A percentile compares a stretch with the other conserved stretches of the same genome.
phyloP scores from a whole-genome alignment of 2,888 invertebrate species.

The Agrotis clavis region DNA sequence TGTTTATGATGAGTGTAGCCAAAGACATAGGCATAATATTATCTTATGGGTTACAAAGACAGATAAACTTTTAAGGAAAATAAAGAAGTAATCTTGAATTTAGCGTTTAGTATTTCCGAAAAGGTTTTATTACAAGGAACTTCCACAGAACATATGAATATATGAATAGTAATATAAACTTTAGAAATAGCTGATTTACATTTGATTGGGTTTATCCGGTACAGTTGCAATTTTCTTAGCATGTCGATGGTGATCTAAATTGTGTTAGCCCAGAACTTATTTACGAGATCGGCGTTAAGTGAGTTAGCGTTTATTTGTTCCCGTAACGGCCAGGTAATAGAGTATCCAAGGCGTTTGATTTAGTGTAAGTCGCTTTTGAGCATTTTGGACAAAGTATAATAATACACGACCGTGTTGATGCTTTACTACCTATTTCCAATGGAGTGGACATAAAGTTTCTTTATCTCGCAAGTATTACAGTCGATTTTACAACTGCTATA shows the following conservation, averaged over 20 bases:
- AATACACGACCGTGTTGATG: not conserved
- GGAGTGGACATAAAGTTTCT: not conserved
- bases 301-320: not conserved
- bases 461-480: not conserved
- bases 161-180: not conserved
- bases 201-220: not conserved
- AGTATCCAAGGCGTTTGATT: not conserved
- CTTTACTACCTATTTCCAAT: not conserved
- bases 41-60: not conserved
- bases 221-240: not conserved
- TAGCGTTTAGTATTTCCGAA: not conserved
- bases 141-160: not conserved
- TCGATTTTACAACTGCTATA: not conserved
- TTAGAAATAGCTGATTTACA: not conserved
- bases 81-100: not conserved
- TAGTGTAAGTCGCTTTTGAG: not conserved
- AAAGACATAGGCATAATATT: not conserved
- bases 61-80: constrained; percentile 9
- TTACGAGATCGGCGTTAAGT: not conserved
- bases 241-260: constrained; percentile 5
- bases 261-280: not conserved
- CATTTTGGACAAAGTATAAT: not conserved
- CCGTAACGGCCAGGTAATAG: not conserved
- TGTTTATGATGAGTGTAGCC: not conserved
- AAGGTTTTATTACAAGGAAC: not conserved